phyloP scores from a whole-genome alignment of 1,140 invertebrate species.

The Euura lappo region DNA sequence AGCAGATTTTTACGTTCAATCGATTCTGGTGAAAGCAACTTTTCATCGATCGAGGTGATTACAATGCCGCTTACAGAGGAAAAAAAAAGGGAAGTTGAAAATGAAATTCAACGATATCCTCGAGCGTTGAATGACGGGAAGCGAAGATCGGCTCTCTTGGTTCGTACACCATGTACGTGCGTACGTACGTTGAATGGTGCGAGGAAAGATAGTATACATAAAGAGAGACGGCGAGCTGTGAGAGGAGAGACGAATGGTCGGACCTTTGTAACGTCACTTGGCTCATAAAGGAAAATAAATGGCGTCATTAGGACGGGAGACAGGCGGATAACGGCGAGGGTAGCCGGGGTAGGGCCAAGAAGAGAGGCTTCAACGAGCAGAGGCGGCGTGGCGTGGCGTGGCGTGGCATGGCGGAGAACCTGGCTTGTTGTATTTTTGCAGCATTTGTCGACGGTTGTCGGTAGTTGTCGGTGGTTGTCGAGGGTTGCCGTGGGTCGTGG shows the following conservation, averaged over 20 bases:
- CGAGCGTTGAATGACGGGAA: conserved; percentile 28
- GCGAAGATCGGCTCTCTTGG: no score
- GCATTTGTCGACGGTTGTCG: conserved; percentile 34
- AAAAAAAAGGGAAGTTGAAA: no score
- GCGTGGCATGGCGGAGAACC: conserved; percentile 13
- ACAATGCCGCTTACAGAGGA: no score
- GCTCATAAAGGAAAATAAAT: conserved; percentile 37
- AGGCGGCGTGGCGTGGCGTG: no score
- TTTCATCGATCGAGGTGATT: no score
- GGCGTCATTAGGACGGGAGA: conserved; percentile 31
- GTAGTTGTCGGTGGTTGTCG: conserved; percentile 6
- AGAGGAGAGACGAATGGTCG: conserved; percentile 22
- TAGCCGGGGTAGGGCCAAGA: no score
- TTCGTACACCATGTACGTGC: no score
- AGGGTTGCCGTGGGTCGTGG: conserved; percentile 4
- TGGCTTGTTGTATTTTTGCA: conserved; percentile 23
- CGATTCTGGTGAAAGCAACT: no score
- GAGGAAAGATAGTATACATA: not conserved
- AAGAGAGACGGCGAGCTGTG: not conserved
- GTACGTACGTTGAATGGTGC: no score
- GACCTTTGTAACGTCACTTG: conserved; percentile 33
- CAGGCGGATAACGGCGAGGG: not conserved
- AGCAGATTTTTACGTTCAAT: no score
- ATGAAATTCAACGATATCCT: not conserved
- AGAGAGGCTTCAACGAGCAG: no score